Conservation (phyloP, 2,797 vertebrate species). For the Scyliorhinus canicula region DNA sequence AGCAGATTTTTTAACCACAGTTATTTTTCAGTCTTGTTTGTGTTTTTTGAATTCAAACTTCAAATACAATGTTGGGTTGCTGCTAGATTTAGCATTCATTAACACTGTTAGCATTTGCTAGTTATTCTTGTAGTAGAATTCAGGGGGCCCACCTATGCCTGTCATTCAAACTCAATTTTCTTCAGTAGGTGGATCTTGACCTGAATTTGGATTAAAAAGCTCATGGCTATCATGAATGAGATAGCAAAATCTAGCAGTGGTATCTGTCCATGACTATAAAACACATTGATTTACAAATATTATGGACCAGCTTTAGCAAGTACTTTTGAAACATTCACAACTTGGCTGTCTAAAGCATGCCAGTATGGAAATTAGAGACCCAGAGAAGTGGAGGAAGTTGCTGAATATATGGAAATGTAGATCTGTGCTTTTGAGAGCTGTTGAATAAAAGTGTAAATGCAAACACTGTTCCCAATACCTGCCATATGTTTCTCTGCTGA, state of each 20-base stretch:
- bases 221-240: not conserved
- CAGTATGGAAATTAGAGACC: not conserved
- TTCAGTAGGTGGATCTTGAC: not conserved
- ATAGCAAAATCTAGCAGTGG: not conserved
- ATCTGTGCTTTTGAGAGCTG: not conserved
- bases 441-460: not conserved
- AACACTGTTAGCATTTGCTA: not conserved
- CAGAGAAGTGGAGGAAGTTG: not conserved
- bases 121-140: not conserved
- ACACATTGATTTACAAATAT: not conserved
- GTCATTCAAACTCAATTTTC: not conserved
- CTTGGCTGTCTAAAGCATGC: not conserved
- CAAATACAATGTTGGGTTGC: not conserved
- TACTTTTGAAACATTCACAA: not conserved
- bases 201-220: not conserved
- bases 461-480: not conserved
- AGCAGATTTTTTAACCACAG: not conserved
- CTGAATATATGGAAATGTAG: not conserved
- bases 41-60: not conserved
- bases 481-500: not conserved
- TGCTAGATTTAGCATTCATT: not conserved
- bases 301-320: not conserved
- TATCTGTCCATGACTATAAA: not conserved
- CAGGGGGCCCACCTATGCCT: not conserved
- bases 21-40: not conserved